A percentile compares a stretch with the other conserved stretches of the same genome.
Evolutionary conservation across 2,888 invertebrate genomes (phyloP).

Genomic region (Tenodera sinensis): DNA sequence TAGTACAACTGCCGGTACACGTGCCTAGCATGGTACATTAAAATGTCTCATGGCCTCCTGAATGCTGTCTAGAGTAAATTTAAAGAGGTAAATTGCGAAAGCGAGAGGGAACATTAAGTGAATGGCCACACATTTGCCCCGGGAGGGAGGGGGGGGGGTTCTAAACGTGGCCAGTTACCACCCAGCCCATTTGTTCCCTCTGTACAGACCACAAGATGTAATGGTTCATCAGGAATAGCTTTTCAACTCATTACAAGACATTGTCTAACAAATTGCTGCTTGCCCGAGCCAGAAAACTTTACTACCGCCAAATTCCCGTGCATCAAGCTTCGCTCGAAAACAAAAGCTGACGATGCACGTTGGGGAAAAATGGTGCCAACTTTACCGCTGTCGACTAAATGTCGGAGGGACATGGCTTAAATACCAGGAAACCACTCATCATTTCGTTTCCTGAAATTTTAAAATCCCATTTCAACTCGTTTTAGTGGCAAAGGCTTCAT

Average conservation of each 20-base stretch:
- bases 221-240: constrained; percentile 13
- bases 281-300: not conserved
- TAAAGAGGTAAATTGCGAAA: not conserved
- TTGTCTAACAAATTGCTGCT: not conserved
- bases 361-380: not conserved
- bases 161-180: constrained; percentile 10
- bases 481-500: no score
- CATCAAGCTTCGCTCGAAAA: not conserved
- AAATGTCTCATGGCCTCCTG: not conserved
- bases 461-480: no score
- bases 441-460: not conserved
- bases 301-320: not conserved
- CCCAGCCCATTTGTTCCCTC: not conserved
- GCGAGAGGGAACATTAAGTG: not conserved
- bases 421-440: not conserved
- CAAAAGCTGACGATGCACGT: not conserved
- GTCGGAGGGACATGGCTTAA: not conserved
- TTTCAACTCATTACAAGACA: constrained; percentile 12
- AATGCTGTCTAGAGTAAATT: not conserved
- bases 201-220: constrained; percentile 2
- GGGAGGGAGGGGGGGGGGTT: not conserved
- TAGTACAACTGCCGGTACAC: not conserved
- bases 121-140: not conserved
- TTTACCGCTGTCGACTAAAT: not conserved
- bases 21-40: not conserved